phyloP scores from a whole-genome alignment of 2,888 invertebrate species.

The Brachyptera risi region DNA sequence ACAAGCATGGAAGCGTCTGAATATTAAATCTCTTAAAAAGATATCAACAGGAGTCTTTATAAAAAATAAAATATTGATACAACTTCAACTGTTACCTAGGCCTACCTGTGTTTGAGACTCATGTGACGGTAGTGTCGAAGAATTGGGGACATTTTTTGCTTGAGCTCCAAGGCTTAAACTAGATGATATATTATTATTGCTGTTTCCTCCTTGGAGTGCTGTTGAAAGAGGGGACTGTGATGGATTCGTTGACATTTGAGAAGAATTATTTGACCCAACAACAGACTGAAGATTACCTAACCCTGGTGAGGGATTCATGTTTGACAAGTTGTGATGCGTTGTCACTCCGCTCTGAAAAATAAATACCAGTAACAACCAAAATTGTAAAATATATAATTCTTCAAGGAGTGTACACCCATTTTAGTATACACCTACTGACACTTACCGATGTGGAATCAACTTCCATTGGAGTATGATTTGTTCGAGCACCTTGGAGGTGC shows the following conservation, averaged over 20 bases:
- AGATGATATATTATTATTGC: slow-evolving; percentile 8
- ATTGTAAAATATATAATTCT: not conserved
- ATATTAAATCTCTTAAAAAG: too few relatives aligned
- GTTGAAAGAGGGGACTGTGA: slow-evolving; percentile 21
- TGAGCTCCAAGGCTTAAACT: slow-evolving; percentile 15
- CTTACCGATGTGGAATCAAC: slow-evolving; percentile 21
- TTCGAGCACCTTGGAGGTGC: slow-evolving; percentile 14
- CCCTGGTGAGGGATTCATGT: not conserved
- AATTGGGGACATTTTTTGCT: slow-evolving; percentile 11
- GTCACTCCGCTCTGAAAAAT: slow-evolving; percentile 13
- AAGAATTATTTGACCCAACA: slow-evolving; percentile 18
- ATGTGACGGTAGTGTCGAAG: too few relatives aligned
- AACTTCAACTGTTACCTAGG: not conserved
- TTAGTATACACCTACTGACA: not conserved
- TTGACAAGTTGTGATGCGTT: not conserved
- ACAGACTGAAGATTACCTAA: slow-evolving; percentile 23
- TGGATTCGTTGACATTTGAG: slow-evolving; percentile 19
- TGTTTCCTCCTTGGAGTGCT: slow-evolving; percentile 24
- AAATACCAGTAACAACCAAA: not conserved
- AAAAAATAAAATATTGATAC: too few relatives aligned
- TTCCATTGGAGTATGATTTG: slow-evolving; percentile 26
- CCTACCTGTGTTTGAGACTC: too few relatives aligned
- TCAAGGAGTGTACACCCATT: not conserved
- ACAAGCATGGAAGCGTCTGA: too few relatives aligned
- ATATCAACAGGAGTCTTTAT: too few relatives aligned